Conservation (phyloP, 1,140 invertebrate species). For the Achroia grisella region DNA sequence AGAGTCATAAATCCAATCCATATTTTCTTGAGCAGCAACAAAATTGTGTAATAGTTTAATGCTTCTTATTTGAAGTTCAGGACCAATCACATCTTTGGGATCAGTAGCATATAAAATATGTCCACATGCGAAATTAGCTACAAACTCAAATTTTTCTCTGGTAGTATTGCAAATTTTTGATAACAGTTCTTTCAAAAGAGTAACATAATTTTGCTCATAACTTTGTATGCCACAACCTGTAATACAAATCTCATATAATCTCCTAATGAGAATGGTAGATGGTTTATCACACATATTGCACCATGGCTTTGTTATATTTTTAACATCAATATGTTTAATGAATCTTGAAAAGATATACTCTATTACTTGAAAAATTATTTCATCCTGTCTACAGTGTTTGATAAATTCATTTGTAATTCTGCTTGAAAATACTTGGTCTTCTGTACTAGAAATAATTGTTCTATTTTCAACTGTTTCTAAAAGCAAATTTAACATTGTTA, state of each 20-base stretch:
- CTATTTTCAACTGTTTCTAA: conserved; percentile 47
- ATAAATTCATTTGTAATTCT: conserved; percentile 46
- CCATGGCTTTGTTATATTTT: conserved; percentile 49
- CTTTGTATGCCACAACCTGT: conserved; percentile 48
- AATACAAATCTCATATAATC: conserved; percentile 54
- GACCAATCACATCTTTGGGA: conserved; percentile 51
- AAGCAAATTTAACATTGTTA: conserved; percentile 35
- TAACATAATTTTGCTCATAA: conserved; percentile 46
- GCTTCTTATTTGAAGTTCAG: conserved; percentile 53
- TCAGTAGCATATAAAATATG: conserved; percentile 52
- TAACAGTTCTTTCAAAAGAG: conserved; percentile 51
- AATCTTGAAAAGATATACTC: conserved; percentile 54
- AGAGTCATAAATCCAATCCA: conserved; percentile 56
- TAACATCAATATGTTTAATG: conserved; percentile 43
- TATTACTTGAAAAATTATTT: conserved; percentile 59
- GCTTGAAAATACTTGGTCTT: conserved; percentile 31
- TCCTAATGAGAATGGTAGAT: conserved; percentile 40
- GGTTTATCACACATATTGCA: conserved; percentile 46
- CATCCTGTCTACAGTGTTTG: conserved; percentile 39
- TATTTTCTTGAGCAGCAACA: conserved; percentile 30
- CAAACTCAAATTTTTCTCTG: conserved; percentile 68
- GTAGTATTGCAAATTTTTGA: conserved; percentile 50
- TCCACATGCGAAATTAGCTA: conserved; percentile 67
- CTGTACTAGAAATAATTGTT: conserved; percentile 35
- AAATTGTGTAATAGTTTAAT: conserved; percentile 51